Base-by-base conservation (phyloP, 2,113 vertebrate species). In the Embiotoca jacksoni region DNA sequence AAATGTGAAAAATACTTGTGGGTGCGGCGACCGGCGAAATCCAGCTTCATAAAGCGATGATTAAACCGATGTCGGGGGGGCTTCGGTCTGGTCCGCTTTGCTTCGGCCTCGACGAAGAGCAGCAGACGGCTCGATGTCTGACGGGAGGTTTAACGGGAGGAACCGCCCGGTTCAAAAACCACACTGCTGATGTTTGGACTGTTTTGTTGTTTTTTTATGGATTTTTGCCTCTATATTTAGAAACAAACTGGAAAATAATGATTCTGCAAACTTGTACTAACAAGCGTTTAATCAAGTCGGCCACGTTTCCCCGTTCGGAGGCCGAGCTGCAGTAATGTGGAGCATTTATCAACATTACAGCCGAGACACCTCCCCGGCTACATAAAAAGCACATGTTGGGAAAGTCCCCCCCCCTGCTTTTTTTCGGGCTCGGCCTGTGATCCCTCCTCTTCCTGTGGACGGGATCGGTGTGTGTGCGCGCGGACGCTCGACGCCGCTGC, bases 1-100 rank as follows among this genome's bases (percentile, higher is more conserved):
- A 88, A 86, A 89, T 94, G 94, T 95, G 94, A 94, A 91, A 23
- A 93, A 94, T 90, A 72, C 89, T 90, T 95, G 94, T 89, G 95
- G 89, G 95, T 60, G 86, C 92, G 87, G 89, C 90, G 87, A 77
- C 90, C 82, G 87, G 84, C 90, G 83, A 91, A 93, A 90, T 91
- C n/a, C 82, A 81, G 0, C 67, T 92, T 90, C 84, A 92, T 92
- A 92, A 94, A 93, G 83, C 72, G 71, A 52, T 91, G 89, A 93
- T 90, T 92, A 91, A 93, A 92, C 9, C 78, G 23, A 77, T 91
- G 92, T 93, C 90, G 89, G 89, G 89, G 87, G 75, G 6, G 76
- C 64, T 79, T 90, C 91, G 94, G 87, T 81, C 93, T 91, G 91
- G 72, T 85, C 56, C 44, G 63, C 67, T 68, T 58, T 61, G 73